Evolutionary conservation across 1,140 invertebrate species (phyloP).

Genomic region (Procambarus clarkii): DNA sequence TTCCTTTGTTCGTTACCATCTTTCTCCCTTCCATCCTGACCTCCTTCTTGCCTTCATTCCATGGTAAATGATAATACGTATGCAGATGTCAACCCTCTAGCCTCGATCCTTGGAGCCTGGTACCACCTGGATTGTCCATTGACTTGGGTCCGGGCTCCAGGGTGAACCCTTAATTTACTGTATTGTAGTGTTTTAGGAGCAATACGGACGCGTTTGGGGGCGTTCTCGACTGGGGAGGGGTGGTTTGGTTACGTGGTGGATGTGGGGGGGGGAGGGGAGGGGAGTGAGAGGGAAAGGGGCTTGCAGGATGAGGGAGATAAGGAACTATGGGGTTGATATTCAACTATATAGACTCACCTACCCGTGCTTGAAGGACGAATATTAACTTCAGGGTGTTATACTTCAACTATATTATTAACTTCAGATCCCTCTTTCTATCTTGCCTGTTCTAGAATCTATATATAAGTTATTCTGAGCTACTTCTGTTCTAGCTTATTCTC

Average conservation of each 20-base stretch:
- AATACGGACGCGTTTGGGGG: conserved; percentile 19
- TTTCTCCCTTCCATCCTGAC: neutral
- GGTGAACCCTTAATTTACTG: conserved; percentile 10
- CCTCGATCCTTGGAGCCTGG: neutral
- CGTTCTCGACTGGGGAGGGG: too few species aligned
- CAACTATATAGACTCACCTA: too few species aligned
- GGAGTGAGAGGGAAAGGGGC: neutral
- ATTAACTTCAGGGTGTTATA: too few species aligned
- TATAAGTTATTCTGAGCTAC: too few species aligned
- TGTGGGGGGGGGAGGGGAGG: neutral
- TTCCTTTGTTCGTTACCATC: neutral
- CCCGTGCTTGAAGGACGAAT: too few species aligned
- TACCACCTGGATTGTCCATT: conserved; percentile 7
- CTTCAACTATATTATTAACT: too few species aligned
- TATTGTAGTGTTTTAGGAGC: conserved; percentile 29
- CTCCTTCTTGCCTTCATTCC: neutral
- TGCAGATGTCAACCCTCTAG: conserved; percentile 1
- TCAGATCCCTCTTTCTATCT: too few species aligned
- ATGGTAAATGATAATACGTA: conserved; percentile 12
- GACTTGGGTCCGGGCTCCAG: neutral
- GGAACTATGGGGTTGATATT: too few species aligned
- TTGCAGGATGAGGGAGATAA: neutral
- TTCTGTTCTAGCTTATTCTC: too few species aligned
- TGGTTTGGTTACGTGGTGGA: neutral
- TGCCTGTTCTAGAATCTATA: too few species aligned